Conservation (phyloP, 2,888 invertebrate genomes). For the Caenorhabditis japonica region DNA sequence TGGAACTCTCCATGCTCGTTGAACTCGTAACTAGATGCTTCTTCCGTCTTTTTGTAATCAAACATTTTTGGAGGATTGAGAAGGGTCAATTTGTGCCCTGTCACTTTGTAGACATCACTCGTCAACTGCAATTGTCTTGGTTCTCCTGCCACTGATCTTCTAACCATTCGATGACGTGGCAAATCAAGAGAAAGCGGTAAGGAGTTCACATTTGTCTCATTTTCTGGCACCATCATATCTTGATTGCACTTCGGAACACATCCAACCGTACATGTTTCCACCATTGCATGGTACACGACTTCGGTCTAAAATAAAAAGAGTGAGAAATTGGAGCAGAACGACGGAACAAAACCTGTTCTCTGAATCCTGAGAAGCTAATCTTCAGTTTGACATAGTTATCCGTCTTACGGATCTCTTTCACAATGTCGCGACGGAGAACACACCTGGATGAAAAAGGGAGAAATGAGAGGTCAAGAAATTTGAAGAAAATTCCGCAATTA, state of each 20-base stretch:
- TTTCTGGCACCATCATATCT: constrained; percentile 29
- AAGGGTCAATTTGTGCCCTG: constrained; percentile 36
- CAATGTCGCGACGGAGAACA: constrained; percentile 39
- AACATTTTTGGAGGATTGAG: constrained; percentile 19
- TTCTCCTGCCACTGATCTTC: constrained; percentile 19
- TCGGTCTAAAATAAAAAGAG: constrained; percentile 29
- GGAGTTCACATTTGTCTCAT: constrained; percentile 16
- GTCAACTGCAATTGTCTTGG: constrained; percentile 30
- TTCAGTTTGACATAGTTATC: constrained; percentile 34
- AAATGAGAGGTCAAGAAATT: no score
- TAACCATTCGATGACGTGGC: constrained; percentile 43
- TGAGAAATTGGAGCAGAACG: not conserved
- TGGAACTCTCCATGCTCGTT: constrained; percentile 22
- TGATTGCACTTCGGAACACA: constrained; percentile 51
- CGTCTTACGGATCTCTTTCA: constrained; percentile 39
- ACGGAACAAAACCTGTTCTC: constrained; percentile 17
- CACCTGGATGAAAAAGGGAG: constrained; percentile 18
- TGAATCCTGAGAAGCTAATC: constrained; percentile 49
- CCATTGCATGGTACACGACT: constrained; percentile 46
- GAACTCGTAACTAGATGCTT: constrained; percentile 11
- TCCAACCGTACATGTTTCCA: constrained; percentile 46
- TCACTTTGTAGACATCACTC: constrained; percentile 43
- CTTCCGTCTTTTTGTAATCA: not conserved
- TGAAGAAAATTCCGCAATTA: not conserved
- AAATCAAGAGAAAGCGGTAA: constrained; percentile 32